These are phyloP conservation scores for Drosophila planitibia DNA, from an alignment of 2,888 invertebrate species.

Conservation along the genomic window DNA sequence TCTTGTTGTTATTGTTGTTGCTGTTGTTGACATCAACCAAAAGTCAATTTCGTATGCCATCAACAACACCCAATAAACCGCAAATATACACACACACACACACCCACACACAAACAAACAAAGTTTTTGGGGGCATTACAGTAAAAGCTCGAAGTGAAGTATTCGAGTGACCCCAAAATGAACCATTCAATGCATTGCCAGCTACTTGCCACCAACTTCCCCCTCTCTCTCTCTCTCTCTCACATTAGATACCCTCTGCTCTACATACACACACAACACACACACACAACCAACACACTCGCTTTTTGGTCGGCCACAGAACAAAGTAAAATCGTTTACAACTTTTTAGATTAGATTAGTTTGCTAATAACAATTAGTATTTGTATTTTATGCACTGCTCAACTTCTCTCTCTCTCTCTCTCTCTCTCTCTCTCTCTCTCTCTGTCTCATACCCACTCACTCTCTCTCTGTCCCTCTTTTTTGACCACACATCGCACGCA, in stretches of 20 bases:
- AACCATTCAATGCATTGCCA: constrained; percentile 66
- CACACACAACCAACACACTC: neutral
- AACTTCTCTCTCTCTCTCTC: constrained; percentile 11
- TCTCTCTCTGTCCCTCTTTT: neutral
- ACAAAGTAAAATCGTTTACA: constrained; percentile 80
- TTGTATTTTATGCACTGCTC: constrained; percentile 81
- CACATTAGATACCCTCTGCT: neutral
- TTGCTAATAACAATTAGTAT: constrained; percentile 84
- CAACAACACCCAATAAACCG: constrained; percentile 75
- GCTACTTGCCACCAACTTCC: constrained; percentile 41
- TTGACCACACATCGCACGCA: neutral
- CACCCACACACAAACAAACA: constrained; percentile 29
- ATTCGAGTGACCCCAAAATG: constrained; percentile 68
- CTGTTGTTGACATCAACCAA: constrained; percentile 71
- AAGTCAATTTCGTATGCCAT: constrained; percentile 79
- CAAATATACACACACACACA: constrained; percentile 35
- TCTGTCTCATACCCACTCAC: constrained; percentile 8
- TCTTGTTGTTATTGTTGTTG: constrained; percentile 38
- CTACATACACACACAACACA: constrained; percentile 2
- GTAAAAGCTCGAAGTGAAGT: constrained; percentile 52
- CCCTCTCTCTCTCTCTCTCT: neutral
- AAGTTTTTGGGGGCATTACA: constrained; percentile 59
- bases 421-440: neutral
- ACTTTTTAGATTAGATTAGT: constrained; percentile 84
- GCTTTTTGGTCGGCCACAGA: constrained; percentile 66